Evolutionary conservation across 1,140 invertebrate genomes (phyloP).

Genomic region (Diploscapter pachys): DNA sequence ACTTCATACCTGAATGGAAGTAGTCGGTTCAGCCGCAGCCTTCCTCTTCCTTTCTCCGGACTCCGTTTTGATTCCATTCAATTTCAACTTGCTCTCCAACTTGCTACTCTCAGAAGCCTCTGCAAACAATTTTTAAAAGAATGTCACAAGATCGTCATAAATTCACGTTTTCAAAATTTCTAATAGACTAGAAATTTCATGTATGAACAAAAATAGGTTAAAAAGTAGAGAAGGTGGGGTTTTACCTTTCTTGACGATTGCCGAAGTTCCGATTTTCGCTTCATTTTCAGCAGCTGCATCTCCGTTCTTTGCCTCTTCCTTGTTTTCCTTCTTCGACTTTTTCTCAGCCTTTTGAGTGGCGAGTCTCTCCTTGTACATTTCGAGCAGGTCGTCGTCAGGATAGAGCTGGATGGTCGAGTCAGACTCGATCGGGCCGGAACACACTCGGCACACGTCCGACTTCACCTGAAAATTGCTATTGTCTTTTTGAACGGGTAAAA

Average conservation of each 20-base stretch:
- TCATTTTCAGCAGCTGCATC: neutral
- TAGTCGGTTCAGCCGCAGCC: too few relatives aligned
- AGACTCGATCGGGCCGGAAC: conserved; percentile 73
- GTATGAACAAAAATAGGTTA: too few relatives aligned
- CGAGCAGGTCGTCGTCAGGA: conserved; percentile 73
- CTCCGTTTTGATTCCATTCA: too few relatives aligned
- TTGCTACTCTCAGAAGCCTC: too few relatives aligned
- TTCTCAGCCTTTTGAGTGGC: conserved; percentile 64
- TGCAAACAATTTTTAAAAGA: too few relatives aligned
- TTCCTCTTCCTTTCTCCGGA: too few relatives aligned
- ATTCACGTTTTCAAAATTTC: too few relatives aligned
- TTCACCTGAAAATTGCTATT: conserved; percentile 14
- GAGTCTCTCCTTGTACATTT: conserved; percentile 54
- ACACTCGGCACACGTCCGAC: conserved; percentile 64
- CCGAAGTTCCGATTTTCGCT: neutral
- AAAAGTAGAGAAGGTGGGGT: too few relatives aligned
- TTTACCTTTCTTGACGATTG: conserved; percentile 12
- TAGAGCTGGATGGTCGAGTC: conserved; percentile 82
- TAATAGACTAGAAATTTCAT: too few relatives aligned
- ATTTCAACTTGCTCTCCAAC: too few relatives aligned
- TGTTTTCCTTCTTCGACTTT: conserved; percentile 57
- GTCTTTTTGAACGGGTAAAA: neutral
- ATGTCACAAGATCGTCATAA: too few relatives aligned
- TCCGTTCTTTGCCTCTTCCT: conserved; percentile 7
- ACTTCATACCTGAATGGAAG: too few relatives aligned